Evolutionary conservation across 1,140 invertebrate species (phyloP).

Genomic region (Cydia pomonella): DNA sequence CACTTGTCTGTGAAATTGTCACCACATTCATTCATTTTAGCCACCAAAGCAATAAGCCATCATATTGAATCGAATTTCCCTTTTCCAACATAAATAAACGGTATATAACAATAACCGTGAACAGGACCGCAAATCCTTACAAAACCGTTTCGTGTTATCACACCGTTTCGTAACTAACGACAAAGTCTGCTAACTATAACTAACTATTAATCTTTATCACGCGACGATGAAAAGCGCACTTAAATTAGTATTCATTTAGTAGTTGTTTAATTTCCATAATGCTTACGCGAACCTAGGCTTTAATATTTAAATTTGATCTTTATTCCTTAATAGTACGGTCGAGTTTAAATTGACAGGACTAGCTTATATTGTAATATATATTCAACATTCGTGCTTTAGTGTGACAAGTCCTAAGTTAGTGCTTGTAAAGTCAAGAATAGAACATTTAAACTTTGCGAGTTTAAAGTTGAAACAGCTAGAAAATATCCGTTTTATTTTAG

Average conservation of each 20-base stretch:
- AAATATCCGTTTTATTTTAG: too few relatives aligned
- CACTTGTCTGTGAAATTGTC: too few relatives aligned
- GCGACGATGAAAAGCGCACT: not conserved
- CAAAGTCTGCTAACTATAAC: not conserved
- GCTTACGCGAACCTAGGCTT: not conserved
- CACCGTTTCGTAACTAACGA: not conserved
- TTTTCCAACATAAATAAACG: too few relatives aligned
- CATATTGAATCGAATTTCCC: too few relatives aligned
- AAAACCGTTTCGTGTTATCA: not conserved
- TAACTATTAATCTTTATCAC: not conserved
- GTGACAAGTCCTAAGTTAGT: not conserved
- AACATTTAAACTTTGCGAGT: too few relatives aligned
- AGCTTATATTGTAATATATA: not conserved
- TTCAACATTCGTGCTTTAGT: not conserved
- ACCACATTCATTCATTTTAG: too few relatives aligned
- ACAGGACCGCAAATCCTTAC: not conserved
- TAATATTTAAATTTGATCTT: not conserved
- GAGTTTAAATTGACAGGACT: not conserved
- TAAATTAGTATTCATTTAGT: not conserved
- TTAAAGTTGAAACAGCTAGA: too few relatives aligned
- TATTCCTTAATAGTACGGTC: not conserved
- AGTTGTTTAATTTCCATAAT: not conserved
- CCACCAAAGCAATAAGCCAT: too few relatives aligned
- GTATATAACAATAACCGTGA: too few relatives aligned
- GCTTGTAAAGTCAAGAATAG: not conserved